Conservation (phyloP, 2,888 invertebrate species). For the Cantharis rufa region DNA sequence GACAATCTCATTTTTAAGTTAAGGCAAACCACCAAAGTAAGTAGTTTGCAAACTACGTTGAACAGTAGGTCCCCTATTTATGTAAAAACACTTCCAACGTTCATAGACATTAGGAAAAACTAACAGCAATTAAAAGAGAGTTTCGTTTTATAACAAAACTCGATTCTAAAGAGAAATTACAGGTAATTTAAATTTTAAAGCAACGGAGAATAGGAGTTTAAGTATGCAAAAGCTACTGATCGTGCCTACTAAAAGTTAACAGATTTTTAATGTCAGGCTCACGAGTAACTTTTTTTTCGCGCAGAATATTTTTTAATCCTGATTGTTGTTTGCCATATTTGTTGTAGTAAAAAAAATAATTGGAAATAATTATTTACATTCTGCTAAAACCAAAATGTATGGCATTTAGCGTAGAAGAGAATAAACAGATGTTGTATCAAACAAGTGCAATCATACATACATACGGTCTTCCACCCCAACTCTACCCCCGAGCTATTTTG, state of each 20-base stretch:
- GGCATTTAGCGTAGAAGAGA: slow-evolving; percentile 12
- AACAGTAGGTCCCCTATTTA: neutral
- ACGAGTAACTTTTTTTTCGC: neutral
- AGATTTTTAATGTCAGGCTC: neutral
- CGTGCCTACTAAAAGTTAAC: neutral
- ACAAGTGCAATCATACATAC: slow-evolving; percentile 29
- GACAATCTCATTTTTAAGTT: too few relatives aligned
- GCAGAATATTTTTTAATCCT: too few relatives aligned
- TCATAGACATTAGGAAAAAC: too few relatives aligned
- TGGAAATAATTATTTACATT: neutral
- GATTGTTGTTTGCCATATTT: too few relatives aligned
- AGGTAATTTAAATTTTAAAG: neutral
- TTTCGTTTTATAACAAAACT: neutral
- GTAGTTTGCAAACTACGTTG: neutral
- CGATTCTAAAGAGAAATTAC: neutral
- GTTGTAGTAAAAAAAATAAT: too few relatives aligned
- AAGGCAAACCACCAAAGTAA: too few relatives aligned
- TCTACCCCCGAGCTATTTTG: slow-evolving; percentile 12
- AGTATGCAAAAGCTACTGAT: neutral
- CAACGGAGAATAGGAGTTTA: neutral
- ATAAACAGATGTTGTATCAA: slow-evolving; percentile 20
- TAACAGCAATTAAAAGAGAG: too few relatives aligned
- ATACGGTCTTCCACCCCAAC: slow-evolving; percentile 15
- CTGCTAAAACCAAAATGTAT: neutral
- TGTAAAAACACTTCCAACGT: too few relatives aligned